These are phyloP conservation scores for Luffia ferchaultella DNA, from an alignment of 2,888 invertebrate species.

Conservation along the genomic window DNA sequence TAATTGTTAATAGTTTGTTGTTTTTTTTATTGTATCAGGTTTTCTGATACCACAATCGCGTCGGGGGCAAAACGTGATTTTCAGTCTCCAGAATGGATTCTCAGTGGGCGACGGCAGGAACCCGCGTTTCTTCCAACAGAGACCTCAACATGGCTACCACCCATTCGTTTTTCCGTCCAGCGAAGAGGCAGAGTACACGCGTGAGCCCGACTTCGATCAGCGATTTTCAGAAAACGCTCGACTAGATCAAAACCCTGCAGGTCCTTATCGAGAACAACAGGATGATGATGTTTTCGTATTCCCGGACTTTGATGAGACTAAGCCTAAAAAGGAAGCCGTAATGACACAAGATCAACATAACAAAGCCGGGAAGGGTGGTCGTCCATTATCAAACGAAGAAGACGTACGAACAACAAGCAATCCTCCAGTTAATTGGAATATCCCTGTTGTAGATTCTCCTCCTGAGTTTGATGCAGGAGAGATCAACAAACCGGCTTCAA, in stretches of 20 bases:
- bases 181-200: background rate
- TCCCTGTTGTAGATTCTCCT: no score
- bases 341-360: no score
- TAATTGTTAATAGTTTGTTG: no score
- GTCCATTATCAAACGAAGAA: no score
- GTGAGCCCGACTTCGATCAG: background rate
- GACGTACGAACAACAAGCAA: no score
- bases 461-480: no score
- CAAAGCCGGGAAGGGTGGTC: no score
- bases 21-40: background rate
- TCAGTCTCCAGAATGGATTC: background rate
- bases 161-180: background rate
- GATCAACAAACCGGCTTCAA: no score
- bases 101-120: background rate
- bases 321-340: background rate
- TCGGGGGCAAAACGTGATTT: background rate
- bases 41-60: background rate
- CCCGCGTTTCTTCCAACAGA: no score
- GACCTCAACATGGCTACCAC: background rate
- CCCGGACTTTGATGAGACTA: background rate
- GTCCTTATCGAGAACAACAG: background rate
- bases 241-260: background rate
- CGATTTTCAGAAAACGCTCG: background rate
- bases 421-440: no score
- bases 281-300: background rate